A percentile compares a stretch with the other conserved stretches of the same genome.
phyloP scores from a whole-genome alignment of 1,140 invertebrate genomes.

The Drosophila erecta region DNA sequence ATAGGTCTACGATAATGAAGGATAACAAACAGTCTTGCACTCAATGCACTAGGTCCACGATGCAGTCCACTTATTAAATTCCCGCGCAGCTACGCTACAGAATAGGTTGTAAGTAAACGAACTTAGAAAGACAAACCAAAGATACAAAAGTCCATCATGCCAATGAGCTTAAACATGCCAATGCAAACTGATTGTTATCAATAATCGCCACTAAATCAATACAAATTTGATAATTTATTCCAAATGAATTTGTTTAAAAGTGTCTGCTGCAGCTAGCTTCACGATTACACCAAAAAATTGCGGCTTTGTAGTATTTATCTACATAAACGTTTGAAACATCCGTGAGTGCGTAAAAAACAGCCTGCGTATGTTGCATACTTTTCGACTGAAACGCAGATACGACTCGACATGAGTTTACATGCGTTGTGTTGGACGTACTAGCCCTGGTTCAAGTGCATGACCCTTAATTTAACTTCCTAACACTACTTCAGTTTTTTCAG shows the following conservation, averaged over 20 bases:
- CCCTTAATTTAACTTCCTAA: neutral
- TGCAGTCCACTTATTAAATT: slow-evolving; percentile 11
- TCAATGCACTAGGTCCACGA: slow-evolving; percentile 20
- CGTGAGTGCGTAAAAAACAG: too few species aligned
- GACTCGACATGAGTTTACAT: neutral
- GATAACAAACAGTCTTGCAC: slow-evolving; percentile 15
- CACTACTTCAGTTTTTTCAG: neutral
- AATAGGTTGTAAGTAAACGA: neutral
- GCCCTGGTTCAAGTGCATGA: neutral
- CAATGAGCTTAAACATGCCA: slow-evolving; percentile 61
- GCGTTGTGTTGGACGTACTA: too few species aligned
- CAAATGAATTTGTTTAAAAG: slow-evolving; percentile 31
- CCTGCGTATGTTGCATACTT: slow-evolving; percentile 23
- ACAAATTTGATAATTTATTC: slow-evolving; percentile 22
- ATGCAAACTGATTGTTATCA: slow-evolving; percentile 50
- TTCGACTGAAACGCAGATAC: neutral
- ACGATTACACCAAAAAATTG: too few species aligned
- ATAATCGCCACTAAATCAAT: slow-evolving; percentile 36
- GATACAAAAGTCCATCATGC: slow-evolving; percentile 6
- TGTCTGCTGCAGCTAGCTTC: neutral
- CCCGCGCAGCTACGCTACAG: slow-evolving; percentile 8
- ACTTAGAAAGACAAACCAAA: neutral
- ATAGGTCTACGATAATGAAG: slow-evolving; percentile 21
- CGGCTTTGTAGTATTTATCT: too few species aligned
- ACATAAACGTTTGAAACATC: too few species aligned